These are phyloP conservation scores for Bettongia penicillata DNA, from an alignment of 2,113 vertebrate species.

Conservation along the genomic window DNA sequence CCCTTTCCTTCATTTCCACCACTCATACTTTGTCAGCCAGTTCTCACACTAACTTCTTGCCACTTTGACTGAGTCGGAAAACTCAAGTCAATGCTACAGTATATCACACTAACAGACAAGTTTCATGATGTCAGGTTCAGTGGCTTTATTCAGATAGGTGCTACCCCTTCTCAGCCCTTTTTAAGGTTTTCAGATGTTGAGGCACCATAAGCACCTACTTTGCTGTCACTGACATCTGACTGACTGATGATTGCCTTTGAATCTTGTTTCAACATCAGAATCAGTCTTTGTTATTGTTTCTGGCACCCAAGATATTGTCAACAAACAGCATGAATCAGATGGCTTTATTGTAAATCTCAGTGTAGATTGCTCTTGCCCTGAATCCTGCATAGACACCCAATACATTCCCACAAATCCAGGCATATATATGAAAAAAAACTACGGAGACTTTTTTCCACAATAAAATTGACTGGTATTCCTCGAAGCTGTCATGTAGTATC, in stretches of 20 bases:
- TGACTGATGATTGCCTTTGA: slow-evolving; percentile 7
- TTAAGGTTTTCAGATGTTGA: slow-evolving; percentile 9
- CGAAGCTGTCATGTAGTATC: not conserved
- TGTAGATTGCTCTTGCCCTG: not conserved
- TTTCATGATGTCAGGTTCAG: not conserved
- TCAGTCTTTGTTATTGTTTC: slow-evolving; percentile 6
- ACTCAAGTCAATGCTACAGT: not conserved
- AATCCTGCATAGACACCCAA: not conserved
- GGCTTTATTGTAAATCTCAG: not conserved
- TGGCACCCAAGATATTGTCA: not conserved
- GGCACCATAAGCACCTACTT: not conserved
- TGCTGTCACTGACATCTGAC: not conserved
- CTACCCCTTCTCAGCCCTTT: not conserved
- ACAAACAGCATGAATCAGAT: not conserved
- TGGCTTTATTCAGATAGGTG: not conserved
- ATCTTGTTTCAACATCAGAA: slow-evolving; percentile 50
- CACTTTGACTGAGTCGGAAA: not conserved
- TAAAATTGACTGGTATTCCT: slow-evolving; percentile 17
- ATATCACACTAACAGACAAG: not conserved
- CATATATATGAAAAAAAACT: not conserved
- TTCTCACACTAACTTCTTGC: not conserved
- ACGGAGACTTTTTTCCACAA: not conserved
- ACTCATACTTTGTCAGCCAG: not conserved
- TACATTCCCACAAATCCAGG: slow-evolving; percentile 3
- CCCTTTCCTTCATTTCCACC: not conserved